Evolutionary conservation across 2,888 invertebrate genomes (phyloP).

Genomic region (Diloba caeruleocephala): DNA sequence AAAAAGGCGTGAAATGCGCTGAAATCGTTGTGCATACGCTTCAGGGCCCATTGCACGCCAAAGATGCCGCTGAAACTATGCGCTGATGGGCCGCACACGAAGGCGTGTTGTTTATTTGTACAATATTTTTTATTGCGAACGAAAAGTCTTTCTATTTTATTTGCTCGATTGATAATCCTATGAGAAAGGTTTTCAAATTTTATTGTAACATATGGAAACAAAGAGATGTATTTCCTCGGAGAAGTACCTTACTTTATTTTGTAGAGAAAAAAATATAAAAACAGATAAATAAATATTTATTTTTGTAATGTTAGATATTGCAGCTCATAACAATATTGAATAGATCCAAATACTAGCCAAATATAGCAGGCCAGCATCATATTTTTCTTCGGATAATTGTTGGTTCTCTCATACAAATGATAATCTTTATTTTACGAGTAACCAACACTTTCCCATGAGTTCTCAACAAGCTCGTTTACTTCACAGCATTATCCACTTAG

Average conservation of each 20-base stretch:
- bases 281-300: no score
- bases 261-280: no score
- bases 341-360: no score
- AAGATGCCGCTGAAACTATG: constrained; percentile 82
- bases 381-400: constrained; percentile 31
- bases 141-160: constrained; percentile 14
- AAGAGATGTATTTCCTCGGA: no score
- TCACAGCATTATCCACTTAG: constrained; percentile 44
- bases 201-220: no score
- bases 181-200: no score
- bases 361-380: no score
- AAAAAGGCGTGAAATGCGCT: constrained; percentile 85
- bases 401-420: constrained; percentile 24
- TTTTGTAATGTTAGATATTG: no score
- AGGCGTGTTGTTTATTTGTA: constrained; percentile 49
- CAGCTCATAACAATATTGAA: no score
- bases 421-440: constrained; percentile 38
- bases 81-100: constrained; percentile 85
- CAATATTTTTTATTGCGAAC: constrained; percentile 39
- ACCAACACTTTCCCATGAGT: constrained; percentile 50
- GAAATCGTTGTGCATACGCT: constrained; percentile 79
- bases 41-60: constrained; percentile 82
- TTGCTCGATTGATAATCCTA: constrained; percentile 5
- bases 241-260: no score
- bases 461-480: constrained; percentile 41